Evolutionary conservation across 1,140 invertebrate species (phyloP), one percentile per base, ranked within the genome.

Genomic region (Camponotus floridanus): DNA sequence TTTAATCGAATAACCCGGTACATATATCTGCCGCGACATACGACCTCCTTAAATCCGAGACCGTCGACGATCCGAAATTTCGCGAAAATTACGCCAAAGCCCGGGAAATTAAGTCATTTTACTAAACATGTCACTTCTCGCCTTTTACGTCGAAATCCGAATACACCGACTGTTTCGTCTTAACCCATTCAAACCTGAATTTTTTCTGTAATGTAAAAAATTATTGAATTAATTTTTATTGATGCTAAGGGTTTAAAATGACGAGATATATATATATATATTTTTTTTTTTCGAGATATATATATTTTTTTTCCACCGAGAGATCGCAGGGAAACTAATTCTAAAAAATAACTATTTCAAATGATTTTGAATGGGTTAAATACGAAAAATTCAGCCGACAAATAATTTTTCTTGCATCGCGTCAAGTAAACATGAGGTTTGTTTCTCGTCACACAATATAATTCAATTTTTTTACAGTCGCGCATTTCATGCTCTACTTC

Each of bases 21-120:
- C 31, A 81, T 79, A 73, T 21, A 73, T 81, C 55, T 36, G 26
- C 6, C 26, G 79, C 39, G 79, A 80, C 78, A 42, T 80, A 80
- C 78, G 65, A 81, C 51, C 78, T 71, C 65, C 26, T 71, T 81
- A 81, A 81, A 81, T 81, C 36, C 36, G 21, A 9, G 36, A 61
- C 31, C 78, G 78, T 7, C 64, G 76, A 26, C 45, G 7, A 13
- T 8, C 18, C 78, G 26, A 81, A 71, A 57, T 81, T 81, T 59
- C 21, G 51, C 33, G 78, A 71, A 71, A 81, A 71, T 81, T 81
- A 81, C 36, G 36, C 36, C 11, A 51, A 5, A 48, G 33, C 26
- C 31, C 26, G 0, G 62, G 42, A n/a, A 79, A 68, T 55, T 68
- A 68, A 79, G 76, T 26, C 18, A 15, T n/a, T 3, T 33, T 51